Evolutionary conservation across 2,113 vertebrate genomes (phyloP).

Genomic region (Trematocara marginatum): DNA sequence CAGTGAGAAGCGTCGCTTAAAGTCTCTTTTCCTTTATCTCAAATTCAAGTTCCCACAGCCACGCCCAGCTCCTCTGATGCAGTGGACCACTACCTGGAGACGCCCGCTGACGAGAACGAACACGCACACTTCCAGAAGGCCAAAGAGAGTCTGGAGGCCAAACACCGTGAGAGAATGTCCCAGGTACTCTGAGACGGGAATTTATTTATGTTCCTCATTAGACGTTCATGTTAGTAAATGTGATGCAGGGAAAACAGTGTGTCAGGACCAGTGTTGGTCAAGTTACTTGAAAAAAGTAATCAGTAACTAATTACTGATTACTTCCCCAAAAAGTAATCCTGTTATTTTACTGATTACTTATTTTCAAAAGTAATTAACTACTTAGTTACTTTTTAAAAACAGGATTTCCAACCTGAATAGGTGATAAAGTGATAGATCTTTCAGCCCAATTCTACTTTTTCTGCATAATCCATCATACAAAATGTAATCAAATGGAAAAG

Average conservation of each 20-base stretch:
- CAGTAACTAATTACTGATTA: no score
- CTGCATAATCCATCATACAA: no score
- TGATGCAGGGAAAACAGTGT: not conserved
- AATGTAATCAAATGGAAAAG: no score
- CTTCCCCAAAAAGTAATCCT: no score
- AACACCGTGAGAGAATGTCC: slow-evolving; percentile 94
- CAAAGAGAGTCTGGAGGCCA: slow-evolving; percentile 94
- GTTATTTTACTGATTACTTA: no score
- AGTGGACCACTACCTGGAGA: slow-evolving; percentile 94
- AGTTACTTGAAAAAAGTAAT: no score
- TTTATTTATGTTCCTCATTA: not conserved
- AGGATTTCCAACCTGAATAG: no score
- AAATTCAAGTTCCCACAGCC: slow-evolving; percentile 83
- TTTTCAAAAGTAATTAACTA: no score
- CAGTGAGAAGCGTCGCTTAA: not conserved
- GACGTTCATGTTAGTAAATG: not conserved
- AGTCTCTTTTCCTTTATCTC: not conserved
- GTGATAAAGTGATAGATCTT: no score
- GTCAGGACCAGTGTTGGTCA: not conserved
- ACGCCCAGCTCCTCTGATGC: slow-evolving; percentile 89
- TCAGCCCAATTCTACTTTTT: no score
- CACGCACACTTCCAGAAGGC: slow-evolving; percentile 96
- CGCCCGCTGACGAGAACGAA: slow-evolving; percentile 93
- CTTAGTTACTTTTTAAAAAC: no score
- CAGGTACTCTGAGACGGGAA: slow-evolving; percentile 67